Evolutionary conservation across 1,140 invertebrate genomes (phyloP).

Genomic region (Bombus waltoni): DNA sequence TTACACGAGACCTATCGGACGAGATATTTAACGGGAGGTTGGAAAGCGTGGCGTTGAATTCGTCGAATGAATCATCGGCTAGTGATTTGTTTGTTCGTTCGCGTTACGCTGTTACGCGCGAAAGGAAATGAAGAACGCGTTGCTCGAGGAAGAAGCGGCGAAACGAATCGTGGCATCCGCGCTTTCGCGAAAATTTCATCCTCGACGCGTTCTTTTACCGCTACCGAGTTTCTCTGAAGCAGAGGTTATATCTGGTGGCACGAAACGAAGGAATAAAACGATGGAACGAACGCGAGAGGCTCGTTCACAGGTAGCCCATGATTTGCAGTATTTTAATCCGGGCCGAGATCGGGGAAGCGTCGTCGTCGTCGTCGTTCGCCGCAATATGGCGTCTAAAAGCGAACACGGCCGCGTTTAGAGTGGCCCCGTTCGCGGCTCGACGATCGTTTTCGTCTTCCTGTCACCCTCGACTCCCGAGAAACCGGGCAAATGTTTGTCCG

Average conservation of each 20-base stretch:
- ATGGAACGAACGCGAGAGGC: slow-evolving; percentile 52
- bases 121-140: slow-evolving; percentile 1
- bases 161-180: slow-evolving; percentile 40
- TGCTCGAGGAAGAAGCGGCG: slow-evolving; percentile 19
- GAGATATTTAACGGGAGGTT: background rate
- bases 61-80: background rate
- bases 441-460: slow-evolving; percentile 52
- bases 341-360: slow-evolving; percentile 64
- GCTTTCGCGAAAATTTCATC: slow-evolving; percentile 40
- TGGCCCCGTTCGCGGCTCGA: slow-evolving; percentile 7
- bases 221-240: background rate
- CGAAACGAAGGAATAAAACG: background rate
- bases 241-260: background rate
- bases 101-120: background rate
- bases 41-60: background rate
- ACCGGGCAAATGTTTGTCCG: slow-evolving; percentile 75
- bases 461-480: slow-evolving; percentile 58
- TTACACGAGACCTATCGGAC: background rate
- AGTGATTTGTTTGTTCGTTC: background rate
- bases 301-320: slow-evolving; percentile 79
- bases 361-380: background rate
- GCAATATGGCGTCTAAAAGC: slow-evolving; percentile 31
- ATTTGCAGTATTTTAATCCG: slow-evolving; percentile 82
- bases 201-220: background rate
- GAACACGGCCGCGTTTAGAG: slow-evolving; percentile 23